Conservation (phyloP, 1,140 invertebrate genomes). For the Pachyrhynchus sulphureomaculatus region DNA sequence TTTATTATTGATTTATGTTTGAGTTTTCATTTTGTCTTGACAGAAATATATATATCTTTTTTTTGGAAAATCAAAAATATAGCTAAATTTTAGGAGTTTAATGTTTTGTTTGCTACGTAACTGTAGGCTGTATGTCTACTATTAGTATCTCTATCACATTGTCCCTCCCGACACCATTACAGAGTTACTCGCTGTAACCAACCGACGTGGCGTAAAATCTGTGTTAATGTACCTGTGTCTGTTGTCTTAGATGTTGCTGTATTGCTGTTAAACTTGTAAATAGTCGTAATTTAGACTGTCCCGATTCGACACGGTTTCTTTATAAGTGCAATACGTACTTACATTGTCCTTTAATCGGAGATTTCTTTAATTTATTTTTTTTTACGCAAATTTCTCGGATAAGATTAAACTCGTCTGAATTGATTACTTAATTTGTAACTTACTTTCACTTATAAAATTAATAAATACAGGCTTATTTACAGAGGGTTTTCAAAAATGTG, state of each 20-base stretch:
- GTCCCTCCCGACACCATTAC: constrained; percentile 1
- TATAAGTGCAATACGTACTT: constrained; percentile 36
- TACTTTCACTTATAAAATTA: not conserved
- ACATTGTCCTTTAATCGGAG: constrained; percentile 17
- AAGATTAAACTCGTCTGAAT: constrained; percentile 1
- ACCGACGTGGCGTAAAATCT: constrained; percentile 29
- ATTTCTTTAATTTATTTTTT: constrained; percentile 25
- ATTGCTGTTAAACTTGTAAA: constrained; percentile 36
- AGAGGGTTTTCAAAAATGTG: not conserved
- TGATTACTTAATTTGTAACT: not conserved
- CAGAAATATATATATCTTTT: no score
- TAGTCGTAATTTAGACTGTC: constrained; percentile 28
- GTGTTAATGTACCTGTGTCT: constrained; percentile 43
- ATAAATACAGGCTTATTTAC: constrained; percentile 7
- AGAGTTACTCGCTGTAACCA: constrained; percentile 10
- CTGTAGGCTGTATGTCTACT: no score
- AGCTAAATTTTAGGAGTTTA: no score
- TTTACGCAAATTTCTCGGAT: constrained; percentile 11
- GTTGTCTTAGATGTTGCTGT: constrained; percentile 41
- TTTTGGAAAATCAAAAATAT: no score
- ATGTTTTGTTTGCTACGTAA: no score
- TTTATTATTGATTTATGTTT: no score
- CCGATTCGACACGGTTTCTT: constrained; percentile 16
- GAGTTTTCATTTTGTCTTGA: no score
- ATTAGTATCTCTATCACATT: no score